phyloP scores from a whole-genome alignment of 2,797 vertebrate genomes.

The Oreortyx pictus region DNA sequence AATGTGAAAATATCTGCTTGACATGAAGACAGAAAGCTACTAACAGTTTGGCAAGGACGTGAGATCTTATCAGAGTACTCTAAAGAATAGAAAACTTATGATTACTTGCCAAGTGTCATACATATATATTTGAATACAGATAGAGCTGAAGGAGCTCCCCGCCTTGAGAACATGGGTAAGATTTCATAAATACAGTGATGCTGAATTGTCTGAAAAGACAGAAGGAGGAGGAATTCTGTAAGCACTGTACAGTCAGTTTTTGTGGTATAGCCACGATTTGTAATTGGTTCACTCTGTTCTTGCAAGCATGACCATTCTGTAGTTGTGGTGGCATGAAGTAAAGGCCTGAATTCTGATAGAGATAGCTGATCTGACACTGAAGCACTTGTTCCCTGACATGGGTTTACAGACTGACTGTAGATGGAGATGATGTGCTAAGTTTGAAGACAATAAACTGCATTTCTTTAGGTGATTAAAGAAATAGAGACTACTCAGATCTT shows the following conservation, averaged over 20 bases:
- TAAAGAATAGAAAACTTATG: conserved; percentile 10
- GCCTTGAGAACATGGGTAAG: not conserved
- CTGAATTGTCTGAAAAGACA: not conserved
- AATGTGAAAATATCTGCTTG: conserved; percentile 30
- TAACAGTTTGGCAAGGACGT: conserved; percentile 7
- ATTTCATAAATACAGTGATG: not conserved
- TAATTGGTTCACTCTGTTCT: not conserved
- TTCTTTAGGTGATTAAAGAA: not conserved
- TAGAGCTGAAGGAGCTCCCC: conserved; percentile 8
- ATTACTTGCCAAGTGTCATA: not conserved
- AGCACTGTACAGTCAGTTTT: not conserved
- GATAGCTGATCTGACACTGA: not conserved
- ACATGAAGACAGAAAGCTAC: conserved; percentile 22
- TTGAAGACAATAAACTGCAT: not conserved
- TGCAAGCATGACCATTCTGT: not conserved
- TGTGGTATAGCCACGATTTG: not conserved
- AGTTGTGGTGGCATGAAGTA: not conserved
- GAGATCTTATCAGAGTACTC: not conserved
- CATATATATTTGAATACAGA: not conserved
- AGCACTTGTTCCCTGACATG: not conserved
- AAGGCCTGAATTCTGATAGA: not conserved
- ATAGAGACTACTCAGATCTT: not conserved
- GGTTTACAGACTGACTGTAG: not conserved
- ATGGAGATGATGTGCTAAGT: not conserved
- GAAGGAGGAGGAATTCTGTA: not conserved